Evolutionary conservation across 2,797 vertebrate species (phyloP).

Genomic region (Taeniopygia guttata): DNA sequence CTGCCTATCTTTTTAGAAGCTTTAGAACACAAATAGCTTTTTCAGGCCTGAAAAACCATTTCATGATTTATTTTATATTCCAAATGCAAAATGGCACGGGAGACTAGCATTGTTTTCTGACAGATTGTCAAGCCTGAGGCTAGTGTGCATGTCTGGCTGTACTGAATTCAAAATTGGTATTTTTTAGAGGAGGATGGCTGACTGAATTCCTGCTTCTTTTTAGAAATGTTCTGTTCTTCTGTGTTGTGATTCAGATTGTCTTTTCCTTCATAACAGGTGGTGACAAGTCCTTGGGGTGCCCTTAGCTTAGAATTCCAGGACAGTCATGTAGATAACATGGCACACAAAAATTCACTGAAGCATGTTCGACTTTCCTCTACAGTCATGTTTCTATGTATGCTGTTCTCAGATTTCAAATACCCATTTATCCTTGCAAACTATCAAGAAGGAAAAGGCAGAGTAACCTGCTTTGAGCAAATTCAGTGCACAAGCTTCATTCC

Average conservation of each 20-base stretch:
- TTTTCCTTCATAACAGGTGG: slow-evolving; percentile 4
- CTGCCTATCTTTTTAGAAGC: not conserved
- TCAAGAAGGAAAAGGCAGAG: not conserved
- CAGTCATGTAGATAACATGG: not conserved
- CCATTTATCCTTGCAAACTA: not conserved
- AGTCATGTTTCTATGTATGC: not conserved
- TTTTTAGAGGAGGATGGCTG: slow-evolving; percentile 33
- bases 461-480: not conserved
- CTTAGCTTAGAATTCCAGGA: slow-evolving; percentile 21
- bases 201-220: slow-evolving; percentile 9
- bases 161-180: not conserved
- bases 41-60: not conserved
- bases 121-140: slow-evolving; percentile 56
- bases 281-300: slow-evolving; percentile 46
- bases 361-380: not conserved
- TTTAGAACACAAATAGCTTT: not conserved
- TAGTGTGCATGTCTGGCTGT: not conserved
- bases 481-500: not conserved
- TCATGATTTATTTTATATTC: slow-evolving; percentile 36
- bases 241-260: slow-evolving; percentile 12
- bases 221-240: not conserved
- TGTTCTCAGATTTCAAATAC: not conserved
- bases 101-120: slow-evolving; percentile 34
- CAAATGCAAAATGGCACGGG: not conserved
- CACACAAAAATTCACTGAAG: not conserved